Base-by-base conservation (phyloP, 2,113 vertebrate genomes). In the Cettia cetti region DNA sequence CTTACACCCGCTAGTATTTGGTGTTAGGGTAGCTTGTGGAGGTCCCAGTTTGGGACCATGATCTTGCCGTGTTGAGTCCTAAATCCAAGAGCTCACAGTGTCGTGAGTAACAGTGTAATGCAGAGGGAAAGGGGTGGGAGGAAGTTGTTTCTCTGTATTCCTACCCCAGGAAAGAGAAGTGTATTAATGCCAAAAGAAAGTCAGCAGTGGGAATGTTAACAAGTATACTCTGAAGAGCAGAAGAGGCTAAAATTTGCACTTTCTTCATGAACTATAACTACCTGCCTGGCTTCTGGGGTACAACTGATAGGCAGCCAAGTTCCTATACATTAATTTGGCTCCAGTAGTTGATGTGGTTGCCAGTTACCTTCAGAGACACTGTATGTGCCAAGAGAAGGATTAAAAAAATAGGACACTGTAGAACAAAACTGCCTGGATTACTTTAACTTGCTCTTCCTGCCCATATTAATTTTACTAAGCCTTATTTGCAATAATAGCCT, bases 91-190 rank as follows among this genome's bases (percentile, higher is more conserved):
- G 49, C 26, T 42, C 49, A 23, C 18, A 17, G 17, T 16, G 63
- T 14, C 45, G 57, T 16, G 37, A 3, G 4, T 11, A 26, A 53
- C 5, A 13, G 19, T 4, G 11, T 42, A 71, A 68, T 0, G 0
- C 33, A 52, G 49, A 37, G 31, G 17, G 68, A 37, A 68, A 53
- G 13, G 14, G 28, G 10, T 26, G 31, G 50, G 13, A 65, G 28
- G 40, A 47, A 65, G 39, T 7, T 57, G 12, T 49, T 81, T 60
- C 19, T 77, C 33, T 22, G 18, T 52, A 42, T 23, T 74, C 26
- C 44, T 23, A 45, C 7, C 11, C 14, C 1, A 1, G 15, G 54
- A 80, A 80, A 65, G 2, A 52, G 13, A 39, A 37, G 27, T 6
- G 13, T 22, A 10, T 52, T 49, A 31, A 78, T 54, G 17, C 9